These are phyloP conservation scores for Acrossocheilus fasciatus DNA, from an alignment of 2,797 vertebrate genomes.

Conservation along the genomic window DNA sequence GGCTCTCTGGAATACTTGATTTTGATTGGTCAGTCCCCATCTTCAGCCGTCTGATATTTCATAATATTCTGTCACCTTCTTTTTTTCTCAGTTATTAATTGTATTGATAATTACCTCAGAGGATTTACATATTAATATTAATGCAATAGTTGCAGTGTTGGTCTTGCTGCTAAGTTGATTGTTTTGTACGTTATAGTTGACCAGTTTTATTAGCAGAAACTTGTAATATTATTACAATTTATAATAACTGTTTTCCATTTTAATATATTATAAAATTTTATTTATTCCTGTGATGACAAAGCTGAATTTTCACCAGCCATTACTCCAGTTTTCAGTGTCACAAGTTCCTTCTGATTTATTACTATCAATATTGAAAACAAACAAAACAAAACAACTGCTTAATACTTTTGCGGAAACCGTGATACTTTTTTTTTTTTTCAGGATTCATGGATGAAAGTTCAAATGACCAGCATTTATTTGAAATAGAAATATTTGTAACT, in stretches of 20 bases:
- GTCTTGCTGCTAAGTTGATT: neutral
- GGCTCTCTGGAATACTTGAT: slow-evolving; percentile 1
- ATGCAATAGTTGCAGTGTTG: neutral
- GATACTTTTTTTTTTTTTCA: neutral
- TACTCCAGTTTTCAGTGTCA: neutral
- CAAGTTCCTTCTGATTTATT: neutral
- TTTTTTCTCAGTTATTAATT: slow-evolving; percentile 10
- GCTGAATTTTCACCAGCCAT: neutral
- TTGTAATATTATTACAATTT: neutral
- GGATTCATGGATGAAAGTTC: neutral
- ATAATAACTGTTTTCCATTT: neutral
- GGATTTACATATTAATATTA: neutral
- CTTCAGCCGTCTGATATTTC: neutral
- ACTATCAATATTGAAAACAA: neutral
- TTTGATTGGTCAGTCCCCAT: neutral
- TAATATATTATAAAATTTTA: too few species aligned
- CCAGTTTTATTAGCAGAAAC: neutral
- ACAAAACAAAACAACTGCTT: neutral
- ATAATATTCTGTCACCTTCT: neutral
- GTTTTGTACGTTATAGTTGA: neutral
- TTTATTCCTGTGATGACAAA: neutral
- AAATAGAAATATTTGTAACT: neutral
- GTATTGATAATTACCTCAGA: neutral
- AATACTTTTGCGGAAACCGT: neutral
- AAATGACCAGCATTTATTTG: neutral